phyloP scores from a whole-genome alignment of 1,140 invertebrate species.

The Ceratina calcarata region DNA sequence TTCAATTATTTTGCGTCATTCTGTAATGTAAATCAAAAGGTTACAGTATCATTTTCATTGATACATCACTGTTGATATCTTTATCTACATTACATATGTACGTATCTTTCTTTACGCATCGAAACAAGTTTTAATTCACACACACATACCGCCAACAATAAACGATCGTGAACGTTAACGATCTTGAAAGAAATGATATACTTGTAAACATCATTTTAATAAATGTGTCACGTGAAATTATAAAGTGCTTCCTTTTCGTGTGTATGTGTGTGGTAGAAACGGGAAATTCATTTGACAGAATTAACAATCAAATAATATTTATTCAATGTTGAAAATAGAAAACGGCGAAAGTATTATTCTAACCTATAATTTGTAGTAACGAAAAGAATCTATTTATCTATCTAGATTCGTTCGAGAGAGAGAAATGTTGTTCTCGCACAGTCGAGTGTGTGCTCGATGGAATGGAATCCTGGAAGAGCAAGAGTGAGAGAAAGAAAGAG shows the following conservation, averaged over 20 bases:
- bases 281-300: not conserved
- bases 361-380: constrained; percentile 50
- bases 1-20: constrained; percentile 26
- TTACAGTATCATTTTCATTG: constrained; percentile 24
- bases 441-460: too few relatives aligned
- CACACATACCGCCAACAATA: not conserved
- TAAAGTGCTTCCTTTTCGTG: constrained; percentile 32
- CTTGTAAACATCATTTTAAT: constrained; percentile 44
- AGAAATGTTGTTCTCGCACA: too few relatives aligned
- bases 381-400: constrained; percentile 37
- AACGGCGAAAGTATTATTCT: constrained; percentile 48
- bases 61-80: not conserved
- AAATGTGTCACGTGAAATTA: constrained; percentile 45
- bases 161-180: constrained; percentile 18
- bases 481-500: not conserved
- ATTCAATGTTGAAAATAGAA: not conserved
- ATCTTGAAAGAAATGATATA: constrained; percentile 25
- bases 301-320: not conserved
- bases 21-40: constrained; percentile 10
- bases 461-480: too few relatives aligned
- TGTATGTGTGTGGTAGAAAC: not conserved
- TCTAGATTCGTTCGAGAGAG: constrained; percentile 15
- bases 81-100: constrained; percentile 37
- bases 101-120: constrained; percentile 45
- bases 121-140: constrained; percentile 37